Percentiles rank a stretch among this genome's conserved stretches.
Conservation (phyloP, 1,140 invertebrate species). For the Drosophila serrata region DNA sequence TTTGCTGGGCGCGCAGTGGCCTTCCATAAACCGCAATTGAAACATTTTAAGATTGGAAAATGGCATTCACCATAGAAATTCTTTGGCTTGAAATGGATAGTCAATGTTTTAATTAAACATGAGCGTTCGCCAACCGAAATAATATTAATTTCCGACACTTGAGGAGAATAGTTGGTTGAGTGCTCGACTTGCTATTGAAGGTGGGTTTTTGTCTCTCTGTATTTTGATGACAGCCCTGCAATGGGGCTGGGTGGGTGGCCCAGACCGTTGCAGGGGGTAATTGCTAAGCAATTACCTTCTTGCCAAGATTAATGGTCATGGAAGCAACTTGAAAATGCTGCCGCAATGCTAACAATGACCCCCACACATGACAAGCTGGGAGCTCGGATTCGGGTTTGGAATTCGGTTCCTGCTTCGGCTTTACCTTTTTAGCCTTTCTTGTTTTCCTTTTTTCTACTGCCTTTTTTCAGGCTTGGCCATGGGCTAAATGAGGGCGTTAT, state of each 20-base stretch:
- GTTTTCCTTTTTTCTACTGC: neutral
- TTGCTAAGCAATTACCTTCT: constrained; percentile 83
- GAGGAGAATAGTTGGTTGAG: neutral
- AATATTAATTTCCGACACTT: constrained; percentile 14
- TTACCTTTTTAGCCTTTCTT: constrained; percentile 15
- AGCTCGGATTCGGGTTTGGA: constrained; percentile 27
- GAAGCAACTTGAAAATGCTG: constrained; percentile 71
- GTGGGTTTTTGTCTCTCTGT: constrained; percentile 28
- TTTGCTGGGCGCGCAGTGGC: constrained; percentile 11
- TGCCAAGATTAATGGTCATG: constrained; percentile 81
- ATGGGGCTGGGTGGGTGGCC: neutral
- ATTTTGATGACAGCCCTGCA: constrained; percentile 21
- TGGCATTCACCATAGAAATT: constrained; percentile 8
- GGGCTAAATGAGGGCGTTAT: constrained; percentile 45
- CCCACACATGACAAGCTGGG: constrained; percentile 50
- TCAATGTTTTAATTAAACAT: constrained; percentile 28
- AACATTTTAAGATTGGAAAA: constrained; percentile 19
- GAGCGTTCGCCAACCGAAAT: constrained; percentile 4
- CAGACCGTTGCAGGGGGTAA: constrained; percentile 66
- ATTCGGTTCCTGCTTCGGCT: constrained; percentile 15
- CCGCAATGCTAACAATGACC: constrained; percentile 79
- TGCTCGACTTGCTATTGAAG: neutral
- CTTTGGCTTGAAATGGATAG: constrained; percentile 8
- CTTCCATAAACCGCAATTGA: constrained; percentile 18
- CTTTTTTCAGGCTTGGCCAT: constrained; percentile 30